A percentile compares a stretch with the other conserved stretches of the same genome.
Evolutionary conservation across 2,888 invertebrate genomes (phyloP).

Genomic region (Limenitis camilla): DNA sequence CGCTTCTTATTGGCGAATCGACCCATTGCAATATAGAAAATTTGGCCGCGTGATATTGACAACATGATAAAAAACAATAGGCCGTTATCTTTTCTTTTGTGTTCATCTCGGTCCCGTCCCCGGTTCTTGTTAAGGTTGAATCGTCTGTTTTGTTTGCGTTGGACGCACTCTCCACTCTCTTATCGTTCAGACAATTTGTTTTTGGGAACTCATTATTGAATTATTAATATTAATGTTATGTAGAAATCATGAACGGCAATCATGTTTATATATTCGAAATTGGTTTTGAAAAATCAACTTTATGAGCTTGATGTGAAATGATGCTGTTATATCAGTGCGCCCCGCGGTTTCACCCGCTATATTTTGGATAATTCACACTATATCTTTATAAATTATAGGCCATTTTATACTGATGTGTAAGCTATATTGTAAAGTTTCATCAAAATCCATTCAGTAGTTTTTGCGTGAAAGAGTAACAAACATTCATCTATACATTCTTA

Average conservation of each 20-base stretch:
- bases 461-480: too few relatives aligned
- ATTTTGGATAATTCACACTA: too few relatives aligned
- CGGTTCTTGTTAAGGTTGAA: conserved; percentile 69
- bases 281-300: too few relatives aligned
- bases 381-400: too few relatives aligned
- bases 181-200: conserved; percentile 72
- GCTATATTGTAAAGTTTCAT: too few relatives aligned
- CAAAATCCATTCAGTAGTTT: too few relatives aligned
- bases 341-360: too few relatives aligned
- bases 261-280: not conserved
- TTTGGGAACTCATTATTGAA: conserved; percentile 67
- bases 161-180: conserved; percentile 41
- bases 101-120: conserved; percentile 67
- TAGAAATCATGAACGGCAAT: conserved; percentile 4
- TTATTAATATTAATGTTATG: conserved; percentile 17
- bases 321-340: too few relatives aligned
- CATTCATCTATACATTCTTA: too few relatives aligned
- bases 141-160: conserved; percentile 64
- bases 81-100: conserved; percentile 72
- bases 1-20: conserved; percentile 74
- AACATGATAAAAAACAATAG: conserved; percentile 74
- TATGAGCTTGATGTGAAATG: too few relatives aligned
- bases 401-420: too few relatives aligned
- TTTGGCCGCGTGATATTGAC: conserved; percentile 75
- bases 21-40: conserved; percentile 75